Conservation (phyloP, 2,113 vertebrate genomes). For the Crotophaga sulcirostris region DNA sequence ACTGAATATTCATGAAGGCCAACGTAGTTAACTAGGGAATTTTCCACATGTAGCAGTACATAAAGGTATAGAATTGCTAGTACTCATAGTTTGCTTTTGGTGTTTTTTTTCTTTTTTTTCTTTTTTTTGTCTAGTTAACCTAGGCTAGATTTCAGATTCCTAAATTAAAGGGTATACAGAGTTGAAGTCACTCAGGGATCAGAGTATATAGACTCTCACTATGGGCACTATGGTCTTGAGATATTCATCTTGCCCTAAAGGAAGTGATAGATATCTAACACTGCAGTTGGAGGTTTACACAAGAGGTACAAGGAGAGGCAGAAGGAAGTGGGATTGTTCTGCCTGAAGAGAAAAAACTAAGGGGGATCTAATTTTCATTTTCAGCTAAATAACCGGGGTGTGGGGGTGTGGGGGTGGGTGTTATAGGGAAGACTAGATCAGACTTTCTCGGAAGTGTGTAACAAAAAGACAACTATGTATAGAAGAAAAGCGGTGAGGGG, state of each 20-base stretch:
- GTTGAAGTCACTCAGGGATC: background rate
- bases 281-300: accelerated
- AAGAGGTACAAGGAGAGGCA: background rate
- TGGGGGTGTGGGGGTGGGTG: too few species aligned
- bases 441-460: background rate
- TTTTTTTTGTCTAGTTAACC: background rate
- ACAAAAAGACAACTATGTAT: background rate
- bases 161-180: background rate
- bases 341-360: background rate
- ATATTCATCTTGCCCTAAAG: background rate
- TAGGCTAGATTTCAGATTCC: background rate
- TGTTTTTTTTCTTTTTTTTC: background rate
- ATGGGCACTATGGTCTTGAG: background rate
- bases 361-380: background rate
- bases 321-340: background rate
- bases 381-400: too few species aligned
- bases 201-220: background rate
- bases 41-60: background rate
- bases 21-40: background rate
- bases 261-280: background rate
- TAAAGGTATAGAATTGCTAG: background rate
- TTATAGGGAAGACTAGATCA: background rate
- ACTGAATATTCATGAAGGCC: background rate
- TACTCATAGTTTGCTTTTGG: background rate
- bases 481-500: background rate